Base-by-base conservation (phyloP, 1,140 invertebrate genomes). In the Arion vulgaris region DNA sequence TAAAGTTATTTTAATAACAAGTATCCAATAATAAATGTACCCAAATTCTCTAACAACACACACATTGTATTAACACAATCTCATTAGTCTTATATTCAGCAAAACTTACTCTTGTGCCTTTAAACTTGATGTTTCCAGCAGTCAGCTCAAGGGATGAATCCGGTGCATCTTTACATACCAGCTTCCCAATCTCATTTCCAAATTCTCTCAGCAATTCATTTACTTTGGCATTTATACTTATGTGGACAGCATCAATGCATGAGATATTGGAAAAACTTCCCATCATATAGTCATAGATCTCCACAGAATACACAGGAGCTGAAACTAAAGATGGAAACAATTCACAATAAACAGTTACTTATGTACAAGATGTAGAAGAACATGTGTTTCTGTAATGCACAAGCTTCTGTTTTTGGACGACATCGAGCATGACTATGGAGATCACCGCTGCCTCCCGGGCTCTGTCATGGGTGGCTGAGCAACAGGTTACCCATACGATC, bases 41-140 rank as follows among this genome's bases (percentile, higher is more conserved):
- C n/a, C n/a, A n/a, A n/a, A n/a, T n/a, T n/a, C n/a, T n/a, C n/a
- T n/a, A n/a, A n/a, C n/a, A n/a, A n/a, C n/a, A n/a, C n/a, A n/a
- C n/a, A n/a, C n/a, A n/a, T n/a, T n/a, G n/a, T n/a, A n/a, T n/a
- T n/a, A n/a, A 45, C 4, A 19, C 53, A 57, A 57, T 1, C 26
- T 57, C 53, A 57, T 57, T 57, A 15, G 53, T 23, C 9, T 23
- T n/a, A 15, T 45, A 45, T 7, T 15, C 15, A 4, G 23, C 39
- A 72, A 68, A 11, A 83, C 62, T 62, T 66, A 85, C 83, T 41
- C 62, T 62, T 23, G 72, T 36, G 32, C 78, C 77, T 26, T 34
- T 83, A 75, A 85, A 86, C n/a, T 57, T 81, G 62, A 86, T 85
- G 57, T 81, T 84, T 11, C 85, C 85, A 17, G 71, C 66, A 23